A percentile compares a stretch with the other conserved stretches of the same genome.
Conservation (phyloP, 2,113 vertebrate genomes). For the Scopus umbretta region DNA sequence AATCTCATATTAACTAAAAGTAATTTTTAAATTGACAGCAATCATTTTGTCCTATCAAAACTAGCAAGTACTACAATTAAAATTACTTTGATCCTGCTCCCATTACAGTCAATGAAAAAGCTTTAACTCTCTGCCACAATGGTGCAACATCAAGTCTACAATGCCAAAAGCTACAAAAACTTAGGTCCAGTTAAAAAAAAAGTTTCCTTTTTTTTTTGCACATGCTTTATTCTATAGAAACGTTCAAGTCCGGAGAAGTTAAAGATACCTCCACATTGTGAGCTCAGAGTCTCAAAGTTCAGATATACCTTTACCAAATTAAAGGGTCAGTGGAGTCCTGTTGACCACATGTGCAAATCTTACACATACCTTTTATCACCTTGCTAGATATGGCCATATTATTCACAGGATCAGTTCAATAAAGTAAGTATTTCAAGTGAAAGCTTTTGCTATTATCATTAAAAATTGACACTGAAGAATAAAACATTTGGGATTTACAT, state of each 20-base stretch:
- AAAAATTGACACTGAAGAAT: not conserved
- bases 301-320: not conserved
- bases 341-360: not conserved
- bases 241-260: not conserved
- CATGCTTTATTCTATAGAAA: not conserved
- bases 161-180: not conserved
- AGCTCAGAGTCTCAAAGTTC: not conserved
- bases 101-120: not conserved
- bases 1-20: not conserved
- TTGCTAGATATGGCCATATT: not conserved
- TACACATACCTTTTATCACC: not conserved
- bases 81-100: not conserved
- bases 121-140: not conserved
- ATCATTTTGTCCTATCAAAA: not conserved
- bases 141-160: not conserved
- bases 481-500: not conserved
- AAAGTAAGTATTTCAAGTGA: not conserved
- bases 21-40: not conserved
- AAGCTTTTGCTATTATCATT: not conserved
- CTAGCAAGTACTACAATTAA: not conserved
- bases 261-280: not conserved
- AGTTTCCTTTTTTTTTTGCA: not conserved
- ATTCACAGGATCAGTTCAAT: not conserved
- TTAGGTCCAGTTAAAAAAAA: not conserved
- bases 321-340: not conserved